Evolutionary conservation across 2,797 vertebrate genomes (phyloP), one percentile per base, ranked within the genome.

Genomic region (Echeneis naucrates): DNA sequence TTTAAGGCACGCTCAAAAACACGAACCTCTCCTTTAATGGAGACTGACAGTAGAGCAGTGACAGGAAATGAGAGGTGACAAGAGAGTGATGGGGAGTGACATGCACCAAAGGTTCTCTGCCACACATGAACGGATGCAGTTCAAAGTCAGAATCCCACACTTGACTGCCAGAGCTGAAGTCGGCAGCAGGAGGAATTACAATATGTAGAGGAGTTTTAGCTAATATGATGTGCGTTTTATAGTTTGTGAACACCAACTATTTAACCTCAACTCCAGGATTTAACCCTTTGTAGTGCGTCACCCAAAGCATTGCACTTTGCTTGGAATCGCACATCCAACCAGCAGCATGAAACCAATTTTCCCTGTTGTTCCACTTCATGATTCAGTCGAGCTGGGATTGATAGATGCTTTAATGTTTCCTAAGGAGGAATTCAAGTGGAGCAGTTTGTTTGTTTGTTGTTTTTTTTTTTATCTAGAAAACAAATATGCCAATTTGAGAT

Each of bases 191-290:
- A 33, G 10, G 45, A 35, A 3, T 4, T 1, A 19, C 17, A 44
- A 17, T 44, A 8, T 37, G 11, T 35, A 3, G 9, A 9, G 16
- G 14, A 19, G 8, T n/a, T n/a, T n/a, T n/a, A n/a, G n/a, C n/a
- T n/a, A n/a, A 45, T 37, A 44, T 26, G 17, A 50, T 40, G 52
- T 63, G 64, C 68, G 62, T 21, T 58, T 65, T 24, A n/a, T 35
- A 51, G 52, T 54, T n/a, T 47, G 19, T 13, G 19, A 72, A 27
- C 17, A 40, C 23, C 47, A 14, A 40, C 8, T 12, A 5, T 2
- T 8, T 45, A 40, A 40, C 50, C 61, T 27, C 47, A 65, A 55
- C 16, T n/a, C 47, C 17, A 24, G 1, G n/a, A 44, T 50, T 51
- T 66, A 37, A 52, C 38, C 30, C 47, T 11, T 37, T 19, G 4